phyloP scores from a whole-genome alignment of 2,888 invertebrate species.

The Hetaerina titia region DNA sequence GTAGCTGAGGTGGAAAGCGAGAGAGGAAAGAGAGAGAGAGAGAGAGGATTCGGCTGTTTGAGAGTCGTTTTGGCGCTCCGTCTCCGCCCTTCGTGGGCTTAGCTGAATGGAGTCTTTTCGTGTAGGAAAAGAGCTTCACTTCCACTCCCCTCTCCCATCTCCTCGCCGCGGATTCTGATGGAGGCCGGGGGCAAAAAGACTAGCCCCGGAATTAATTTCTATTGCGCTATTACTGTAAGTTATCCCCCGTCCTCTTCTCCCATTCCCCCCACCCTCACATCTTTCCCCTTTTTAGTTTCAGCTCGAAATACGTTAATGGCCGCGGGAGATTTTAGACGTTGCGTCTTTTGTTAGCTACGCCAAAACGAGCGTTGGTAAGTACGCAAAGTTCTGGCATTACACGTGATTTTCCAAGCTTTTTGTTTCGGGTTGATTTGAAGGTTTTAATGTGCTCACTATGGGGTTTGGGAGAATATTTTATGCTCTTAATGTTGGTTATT shows the following conservation, averaged over 20 bases:
- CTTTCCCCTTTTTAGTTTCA: neutral
- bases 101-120: constrained; percentile 11
- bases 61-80: constrained; percentile 25
- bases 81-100: constrained; percentile 26
- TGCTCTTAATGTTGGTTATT: neutral
- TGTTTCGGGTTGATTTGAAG: constrained; percentile 9
- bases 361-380: constrained; percentile 22
- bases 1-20: constrained; percentile 15
- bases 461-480: neutral
- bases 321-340: constrained; percentile 6
- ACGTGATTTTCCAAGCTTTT: neutral
- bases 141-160: neutral
- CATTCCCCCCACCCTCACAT: neutral
- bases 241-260: neutral
- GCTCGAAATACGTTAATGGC: constrained; percentile 32
- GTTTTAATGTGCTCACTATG: neutral
- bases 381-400: neutral
- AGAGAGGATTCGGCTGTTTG: constrained; percentile 14
- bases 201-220: constrained; percentile 32
- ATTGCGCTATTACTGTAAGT: constrained; percentile 38
- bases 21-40: neutral
- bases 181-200: neutral
- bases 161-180: neutral
- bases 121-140: neutral
- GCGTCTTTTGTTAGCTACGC: constrained; percentile 19